A percentile compares a stretch with the other conserved stretches of the same genome.
Conservation (phyloP, 2,113 vertebrate genomes). For the Nothobranchius kuhntae region DNA sequence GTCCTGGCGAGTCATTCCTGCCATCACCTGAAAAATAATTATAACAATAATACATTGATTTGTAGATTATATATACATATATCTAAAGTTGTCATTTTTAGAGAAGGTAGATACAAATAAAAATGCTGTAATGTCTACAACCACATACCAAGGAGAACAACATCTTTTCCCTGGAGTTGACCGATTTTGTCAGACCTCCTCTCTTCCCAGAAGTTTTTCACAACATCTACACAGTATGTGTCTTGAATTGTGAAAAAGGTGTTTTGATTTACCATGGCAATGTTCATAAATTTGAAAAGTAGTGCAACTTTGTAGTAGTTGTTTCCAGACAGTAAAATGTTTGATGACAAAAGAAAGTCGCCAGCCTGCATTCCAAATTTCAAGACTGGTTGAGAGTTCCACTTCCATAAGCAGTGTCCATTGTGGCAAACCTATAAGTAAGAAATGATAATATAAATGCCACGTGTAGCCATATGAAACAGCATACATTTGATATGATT, state of each 20-base stretch:
- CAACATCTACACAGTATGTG: not conserved
- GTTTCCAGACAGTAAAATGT: slow-evolving; percentile 1
- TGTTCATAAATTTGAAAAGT: slow-evolving; percentile 3
- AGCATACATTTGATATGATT: too few species aligned
- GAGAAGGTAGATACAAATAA: too few species aligned
- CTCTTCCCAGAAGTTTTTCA: not conserved
- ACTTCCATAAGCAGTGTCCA: not conserved
- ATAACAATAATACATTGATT: not conserved
- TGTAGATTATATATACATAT: too few species aligned
- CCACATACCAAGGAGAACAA: not conserved
- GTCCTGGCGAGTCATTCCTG: not conserved
- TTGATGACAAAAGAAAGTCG: not conserved
- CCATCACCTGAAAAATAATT: not conserved
- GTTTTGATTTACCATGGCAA: not conserved
- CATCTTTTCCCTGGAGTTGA: not conserved
- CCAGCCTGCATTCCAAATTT: not conserved
- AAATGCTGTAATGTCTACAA: not conserved
- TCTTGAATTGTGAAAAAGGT: not conserved
- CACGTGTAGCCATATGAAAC: too few species aligned
- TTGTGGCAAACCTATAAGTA: not conserved
- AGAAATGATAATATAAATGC: not conserved
- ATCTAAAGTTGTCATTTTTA: too few species aligned
- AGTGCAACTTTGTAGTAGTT: not conserved
- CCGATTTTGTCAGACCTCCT: not conserved
- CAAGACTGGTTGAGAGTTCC: not conserved